Conservation (phyloP, 2,797 vertebrate species). For the Toxotes lorentzi region DNA sequence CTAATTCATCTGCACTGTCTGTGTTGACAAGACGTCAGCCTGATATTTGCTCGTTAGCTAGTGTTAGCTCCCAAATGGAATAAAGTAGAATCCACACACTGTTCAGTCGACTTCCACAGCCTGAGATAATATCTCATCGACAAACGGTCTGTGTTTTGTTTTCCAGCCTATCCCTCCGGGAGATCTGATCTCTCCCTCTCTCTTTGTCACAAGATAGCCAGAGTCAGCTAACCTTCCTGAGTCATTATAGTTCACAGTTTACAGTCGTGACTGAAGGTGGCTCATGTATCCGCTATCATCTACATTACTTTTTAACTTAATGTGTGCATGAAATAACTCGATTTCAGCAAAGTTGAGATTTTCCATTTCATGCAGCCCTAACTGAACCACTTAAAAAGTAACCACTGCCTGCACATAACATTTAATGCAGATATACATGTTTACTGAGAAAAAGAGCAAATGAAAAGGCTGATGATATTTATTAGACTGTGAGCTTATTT, state of each 20-base stretch:
- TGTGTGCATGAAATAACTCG: not conserved
- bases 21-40: not conserved
- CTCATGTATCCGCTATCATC: not conserved
- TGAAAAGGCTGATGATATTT: no score
- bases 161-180: not conserved
- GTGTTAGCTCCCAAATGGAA: not conserved
- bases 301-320: not conserved
- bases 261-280: not conserved
- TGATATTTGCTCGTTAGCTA: not conserved
- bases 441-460: no score
- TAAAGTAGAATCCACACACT: not conserved
- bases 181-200: not conserved
- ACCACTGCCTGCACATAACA: not conserved
- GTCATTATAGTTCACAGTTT: not conserved
- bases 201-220: no score
- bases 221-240: not conserved
- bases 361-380: not conserved
- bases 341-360: not conserved
- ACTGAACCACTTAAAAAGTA: not conserved
- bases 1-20: constrained; percentile 1
- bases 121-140: not conserved
- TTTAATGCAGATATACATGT: not conserved
- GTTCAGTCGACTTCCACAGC: not conserved
- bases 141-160: not conserved
- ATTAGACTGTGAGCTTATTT: no score